Evolutionary conservation across 64 coral and sea anemone species (phyloP).

Genomic region (Cladopsammia gracilis): DNA sequence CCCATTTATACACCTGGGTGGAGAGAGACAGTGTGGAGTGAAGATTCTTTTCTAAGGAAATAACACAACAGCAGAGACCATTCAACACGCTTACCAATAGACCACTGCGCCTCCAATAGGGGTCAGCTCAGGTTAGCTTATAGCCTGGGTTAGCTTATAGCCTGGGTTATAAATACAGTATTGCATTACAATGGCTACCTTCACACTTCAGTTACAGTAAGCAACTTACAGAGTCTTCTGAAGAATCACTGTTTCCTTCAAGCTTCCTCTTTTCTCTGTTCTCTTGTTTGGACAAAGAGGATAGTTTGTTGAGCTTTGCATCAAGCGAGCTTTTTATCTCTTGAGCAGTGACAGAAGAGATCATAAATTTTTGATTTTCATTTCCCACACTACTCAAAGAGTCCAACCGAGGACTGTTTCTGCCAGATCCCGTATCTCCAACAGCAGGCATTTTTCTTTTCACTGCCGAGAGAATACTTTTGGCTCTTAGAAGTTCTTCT

Average conservation of each 20-base stretch:
- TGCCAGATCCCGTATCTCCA: conserved; percentile 15
- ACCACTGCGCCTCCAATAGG: no score
- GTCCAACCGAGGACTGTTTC: conserved; percentile 17
- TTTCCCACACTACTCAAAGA: neutral
- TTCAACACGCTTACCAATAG: no score
- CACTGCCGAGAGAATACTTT: conserved; percentile 84
- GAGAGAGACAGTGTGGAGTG: no score
- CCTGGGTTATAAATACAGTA: no score
- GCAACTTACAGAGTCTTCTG: conserved; percentile 63
- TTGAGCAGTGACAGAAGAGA: conserved; percentile 25
- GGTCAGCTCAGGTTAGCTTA: no score
- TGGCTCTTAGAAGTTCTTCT: conserved; percentile 85
- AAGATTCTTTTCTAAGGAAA: no score
- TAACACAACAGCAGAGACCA: no score
- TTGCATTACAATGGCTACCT: no score
- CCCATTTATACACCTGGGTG: no score
- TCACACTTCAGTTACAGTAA: neutral
- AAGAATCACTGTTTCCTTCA: conserved; percentile 35
- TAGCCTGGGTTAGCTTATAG: no score
- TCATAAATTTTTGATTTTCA: conserved; percentile 62
- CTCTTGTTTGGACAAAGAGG: neutral
- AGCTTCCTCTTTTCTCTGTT: conserved; percentile 43
- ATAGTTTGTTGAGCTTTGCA: conserved; percentile 25
- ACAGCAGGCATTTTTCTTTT: conserved; percentile 53
- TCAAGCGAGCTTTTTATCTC: conserved; percentile 58